Percentiles rank a stretch among this genome's conserved stretches.
Conservation (phyloP, 2,888 invertebrate species). For the Ophion costatus region DNA sequence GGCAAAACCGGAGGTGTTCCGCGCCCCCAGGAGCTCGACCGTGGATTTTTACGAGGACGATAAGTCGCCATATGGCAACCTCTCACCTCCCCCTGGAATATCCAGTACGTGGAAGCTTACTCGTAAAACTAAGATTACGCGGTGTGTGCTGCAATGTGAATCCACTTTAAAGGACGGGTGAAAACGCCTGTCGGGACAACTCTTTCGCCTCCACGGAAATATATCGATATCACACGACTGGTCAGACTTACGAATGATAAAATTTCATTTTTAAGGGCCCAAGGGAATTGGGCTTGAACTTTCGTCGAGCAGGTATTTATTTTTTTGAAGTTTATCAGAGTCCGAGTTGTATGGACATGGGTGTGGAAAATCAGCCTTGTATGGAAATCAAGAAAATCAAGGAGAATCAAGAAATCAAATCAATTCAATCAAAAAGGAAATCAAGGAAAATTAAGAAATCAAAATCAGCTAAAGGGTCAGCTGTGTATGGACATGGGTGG, state of each 20-base stretch:
- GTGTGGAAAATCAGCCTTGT: too few species aligned
- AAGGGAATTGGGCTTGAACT: too few species aligned
- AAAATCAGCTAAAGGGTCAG: too few species aligned
- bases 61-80: constrained; percentile 64
- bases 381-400: too few species aligned
- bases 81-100: constrained; percentile 50
- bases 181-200: constrained; percentile 12
- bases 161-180: constrained; percentile 13
- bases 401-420: too few species aligned
- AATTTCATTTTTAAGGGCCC: not conserved
- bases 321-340: too few species aligned
- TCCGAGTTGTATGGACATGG: too few species aligned
- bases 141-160: constrained; percentile 45
- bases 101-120: constrained; percentile 48
- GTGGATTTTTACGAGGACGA: constrained; percentile 64
- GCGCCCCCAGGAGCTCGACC: constrained; percentile 32
- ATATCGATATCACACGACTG: constrained; percentile 3
- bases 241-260: not conserved
- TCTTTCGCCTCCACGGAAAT: constrained; percentile 32
- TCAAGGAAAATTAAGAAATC: too few species aligned
- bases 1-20: constrained; percentile 53
- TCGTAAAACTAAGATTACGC: constrained; percentile 67
- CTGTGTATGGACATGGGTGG: too few species aligned
- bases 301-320: too few species aligned
- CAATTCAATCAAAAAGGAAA: too few species aligned